These are phyloP conservation scores for Matsumyia berberina DNA, from an alignment of 2,888 invertebrate genomes.

Conservation along the genomic window DNA sequence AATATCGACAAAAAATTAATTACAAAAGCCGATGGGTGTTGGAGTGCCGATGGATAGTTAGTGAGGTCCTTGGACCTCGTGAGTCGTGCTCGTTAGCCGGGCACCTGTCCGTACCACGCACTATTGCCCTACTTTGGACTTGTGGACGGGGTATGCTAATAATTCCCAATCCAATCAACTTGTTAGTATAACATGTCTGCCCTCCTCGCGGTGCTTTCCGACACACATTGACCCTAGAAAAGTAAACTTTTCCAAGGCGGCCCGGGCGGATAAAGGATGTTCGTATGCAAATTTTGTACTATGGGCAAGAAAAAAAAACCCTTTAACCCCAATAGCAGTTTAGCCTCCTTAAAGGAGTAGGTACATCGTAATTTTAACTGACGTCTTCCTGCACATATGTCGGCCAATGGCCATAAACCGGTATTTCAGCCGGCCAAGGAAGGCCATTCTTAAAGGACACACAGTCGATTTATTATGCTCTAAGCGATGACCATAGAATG, in stretches of 20 bases:
- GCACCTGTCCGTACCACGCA: conserved; percentile 49
- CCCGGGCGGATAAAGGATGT: conserved; percentile 35
- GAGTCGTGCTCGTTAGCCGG: conserved; percentile 42
- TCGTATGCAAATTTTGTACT: conserved; percentile 58
- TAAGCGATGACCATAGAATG: conserved; percentile 51
- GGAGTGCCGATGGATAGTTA: conserved; percentile 7
- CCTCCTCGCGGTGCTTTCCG: conserved; percentile 10
- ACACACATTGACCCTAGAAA: conserved; percentile 13
- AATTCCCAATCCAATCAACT: conserved; percentile 44
- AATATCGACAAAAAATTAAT: conserved; percentile 35
- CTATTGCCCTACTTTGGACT: conserved; percentile 54
- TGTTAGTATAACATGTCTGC: conserved; percentile 43
- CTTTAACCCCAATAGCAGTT: conserved; percentile 56
- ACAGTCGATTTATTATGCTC: conserved; percentile 58
- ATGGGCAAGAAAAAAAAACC: conserved; percentile 19
- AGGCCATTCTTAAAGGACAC: conserved; percentile 49
- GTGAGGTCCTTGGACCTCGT: conserved; percentile 27
- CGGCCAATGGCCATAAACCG: conserved; percentile 42
- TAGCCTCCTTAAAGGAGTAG: conserved; percentile 29
- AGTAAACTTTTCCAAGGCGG: conserved; percentile 14
- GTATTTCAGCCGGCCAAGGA: conserved; percentile 21
- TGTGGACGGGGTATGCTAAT: conserved; percentile 41
- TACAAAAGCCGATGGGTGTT: conserved; percentile 22
- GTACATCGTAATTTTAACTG: conserved; percentile 58
- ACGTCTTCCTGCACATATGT: conserved; percentile 62